Percentiles rank a stretch among this genome's conserved stretches.
Conservation (phyloP, 2,797 vertebrate genomes). For the Peromyscus aztecus region DNA sequence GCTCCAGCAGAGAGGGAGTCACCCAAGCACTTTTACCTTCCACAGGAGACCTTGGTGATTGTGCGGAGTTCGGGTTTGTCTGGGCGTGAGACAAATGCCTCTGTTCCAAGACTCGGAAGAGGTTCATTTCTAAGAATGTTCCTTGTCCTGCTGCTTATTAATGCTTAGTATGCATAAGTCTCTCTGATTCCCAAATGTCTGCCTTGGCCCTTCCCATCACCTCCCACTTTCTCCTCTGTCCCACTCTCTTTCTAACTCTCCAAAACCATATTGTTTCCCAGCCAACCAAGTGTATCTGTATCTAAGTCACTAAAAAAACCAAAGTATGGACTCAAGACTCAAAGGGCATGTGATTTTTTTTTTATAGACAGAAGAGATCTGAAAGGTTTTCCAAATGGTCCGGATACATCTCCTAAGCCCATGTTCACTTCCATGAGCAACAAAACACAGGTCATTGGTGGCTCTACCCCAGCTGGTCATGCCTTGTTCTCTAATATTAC, state of each 20-base stretch:
- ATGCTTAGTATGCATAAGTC: neutral
- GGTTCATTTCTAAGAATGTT: rapidly evolving
- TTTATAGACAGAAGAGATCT: neutral
- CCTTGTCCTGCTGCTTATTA: neutral
- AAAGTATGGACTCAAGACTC: neutral
- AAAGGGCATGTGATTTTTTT: neutral
- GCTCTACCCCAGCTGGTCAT: neutral
- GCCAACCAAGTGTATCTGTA: neutral
- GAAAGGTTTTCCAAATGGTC: neutral
- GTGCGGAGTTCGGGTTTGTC: neutral
- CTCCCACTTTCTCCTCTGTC: neutral
- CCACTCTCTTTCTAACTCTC: neutral
- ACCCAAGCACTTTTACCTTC: neutral
- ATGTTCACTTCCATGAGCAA: neutral
- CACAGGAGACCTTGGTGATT: neutral
- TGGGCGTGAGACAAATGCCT: neutral
- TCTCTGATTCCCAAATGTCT: neutral
- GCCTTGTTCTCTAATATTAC: neutral
- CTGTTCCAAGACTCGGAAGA: neutral
- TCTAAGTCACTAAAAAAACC: neutral
- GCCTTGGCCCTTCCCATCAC: neutral
- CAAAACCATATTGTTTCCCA: neutral
- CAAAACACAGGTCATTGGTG: neutral
- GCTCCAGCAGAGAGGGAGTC: neutral
- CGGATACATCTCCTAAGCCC: neutral